These are phyloP conservation scores for Drosophila watanabei DNA, from an alignment of 1,140 invertebrate species.

Conservation along the genomic window DNA sequence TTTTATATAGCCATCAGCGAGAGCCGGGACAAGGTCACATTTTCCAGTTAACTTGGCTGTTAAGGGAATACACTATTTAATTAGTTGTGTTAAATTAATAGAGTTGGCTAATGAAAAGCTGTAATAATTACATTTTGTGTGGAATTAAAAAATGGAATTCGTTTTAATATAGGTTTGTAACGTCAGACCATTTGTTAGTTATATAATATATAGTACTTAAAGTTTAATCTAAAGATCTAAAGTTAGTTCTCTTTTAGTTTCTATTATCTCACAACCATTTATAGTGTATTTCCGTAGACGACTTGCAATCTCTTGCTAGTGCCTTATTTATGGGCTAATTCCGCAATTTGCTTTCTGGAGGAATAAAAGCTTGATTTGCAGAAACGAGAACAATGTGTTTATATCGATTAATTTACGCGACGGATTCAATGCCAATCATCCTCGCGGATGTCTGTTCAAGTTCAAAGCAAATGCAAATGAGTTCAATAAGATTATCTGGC, in stretches of 20 bases:
- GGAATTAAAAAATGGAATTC: background rate
- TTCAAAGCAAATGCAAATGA: constrained; percentile 9
- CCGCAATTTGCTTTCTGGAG: constrained; percentile 23
- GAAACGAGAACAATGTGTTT: constrained; percentile 1
- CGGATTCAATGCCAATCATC: constrained; percentile 4
- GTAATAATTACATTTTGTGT: background rate
- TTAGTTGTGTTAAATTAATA: too few species aligned
- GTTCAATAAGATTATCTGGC: background rate
- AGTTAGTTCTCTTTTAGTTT: background rate
- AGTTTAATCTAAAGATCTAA: background rate
- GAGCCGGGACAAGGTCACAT: constrained; percentile 59
- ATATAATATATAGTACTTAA: background rate
- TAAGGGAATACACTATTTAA: background rate
- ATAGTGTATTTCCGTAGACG: background rate
- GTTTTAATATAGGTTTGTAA: background rate
- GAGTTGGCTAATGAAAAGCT: background rate
- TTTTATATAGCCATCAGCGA: constrained; percentile 19
- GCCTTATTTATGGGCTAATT: constrained; percentile 56
- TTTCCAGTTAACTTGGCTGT: constrained; percentile 41
- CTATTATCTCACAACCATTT: background rate
- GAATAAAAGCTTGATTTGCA: constrained; percentile 3
- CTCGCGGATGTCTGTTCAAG: background rate
- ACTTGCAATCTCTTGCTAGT: constrained; percentile 19
- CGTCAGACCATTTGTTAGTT: background rate
- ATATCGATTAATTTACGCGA: constrained; percentile 29